These are phyloP conservation scores for Muschampia plurimacula DNA, from an alignment of 2,888 invertebrate species.

Conservation along the genomic window DNA sequence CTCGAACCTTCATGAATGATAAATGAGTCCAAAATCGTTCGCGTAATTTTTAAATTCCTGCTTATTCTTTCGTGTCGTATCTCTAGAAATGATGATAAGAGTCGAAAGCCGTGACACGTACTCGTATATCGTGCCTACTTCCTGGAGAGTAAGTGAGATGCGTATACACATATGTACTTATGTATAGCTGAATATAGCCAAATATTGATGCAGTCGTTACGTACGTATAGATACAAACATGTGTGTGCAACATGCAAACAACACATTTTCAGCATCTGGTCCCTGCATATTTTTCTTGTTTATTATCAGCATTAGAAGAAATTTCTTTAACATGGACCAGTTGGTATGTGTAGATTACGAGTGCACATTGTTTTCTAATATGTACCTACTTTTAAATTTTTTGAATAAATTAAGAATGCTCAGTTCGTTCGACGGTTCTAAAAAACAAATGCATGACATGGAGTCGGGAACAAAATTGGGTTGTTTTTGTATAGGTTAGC, in stretches of 20 bases:
- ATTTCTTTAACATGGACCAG: neutral
- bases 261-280: slow-evolving; percentile 26
- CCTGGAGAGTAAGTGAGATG: too few relatives aligned
- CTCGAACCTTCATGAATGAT: slow-evolving; percentile 42
- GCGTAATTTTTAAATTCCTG: slow-evolving; percentile 4
- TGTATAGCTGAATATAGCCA: neutral
- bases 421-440: neutral
- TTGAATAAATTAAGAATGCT: slow-evolving; percentile 20
- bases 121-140: neutral
- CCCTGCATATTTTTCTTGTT: slow-evolving; percentile 16
- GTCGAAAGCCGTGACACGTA: neutral
- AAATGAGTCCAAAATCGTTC: slow-evolving; percentile 34
- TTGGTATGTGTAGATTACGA: neutral
- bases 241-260: slow-evolving; percentile 12
- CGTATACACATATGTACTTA: too few relatives aligned
- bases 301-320: slow-evolving; percentile 20
- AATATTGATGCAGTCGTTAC: slow-evolving; percentile 8
- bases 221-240: slow-evolving; percentile 1
- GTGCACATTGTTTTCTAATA: neutral
- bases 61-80: neutral
- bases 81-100: neutral
- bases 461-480: slow-evolving; percentile 7
- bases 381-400: neutral
- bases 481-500: slow-evolving; percentile 2
- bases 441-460: slow-evolving; percentile 16